A percentile compares a stretch with the other conserved stretches of the same genome.
These are phyloP conservation scores for Drosophila macrospina DNA, from an alignment of 2,888 invertebrate species.

Conservation along the genomic window DNA sequence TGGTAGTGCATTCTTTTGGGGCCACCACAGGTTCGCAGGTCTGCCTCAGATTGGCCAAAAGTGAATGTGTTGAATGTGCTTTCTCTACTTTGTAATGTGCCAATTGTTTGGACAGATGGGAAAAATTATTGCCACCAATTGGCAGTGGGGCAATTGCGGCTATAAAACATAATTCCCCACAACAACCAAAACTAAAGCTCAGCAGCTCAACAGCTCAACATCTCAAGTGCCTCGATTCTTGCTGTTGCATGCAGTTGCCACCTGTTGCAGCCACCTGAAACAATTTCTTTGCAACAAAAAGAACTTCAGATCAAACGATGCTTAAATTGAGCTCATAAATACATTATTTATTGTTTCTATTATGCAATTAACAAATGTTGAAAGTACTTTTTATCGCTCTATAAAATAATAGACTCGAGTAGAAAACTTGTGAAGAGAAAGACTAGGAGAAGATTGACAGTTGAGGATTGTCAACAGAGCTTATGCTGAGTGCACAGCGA, in stretches of 20 bases:
- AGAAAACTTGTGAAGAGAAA: too few species aligned
- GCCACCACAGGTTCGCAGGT: slow-evolving; percentile 24
- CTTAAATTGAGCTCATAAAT: slow-evolving; percentile 16
- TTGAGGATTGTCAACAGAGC: too few species aligned
- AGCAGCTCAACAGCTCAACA: slow-evolving; percentile 9
- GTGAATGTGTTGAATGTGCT: slow-evolving; percentile 76
- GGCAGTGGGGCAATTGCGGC: slow-evolving; percentile 67
- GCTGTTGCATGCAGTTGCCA: slow-evolving; percentile 34
- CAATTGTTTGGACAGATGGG: slow-evolving; percentile 73
- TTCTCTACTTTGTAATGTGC: slow-evolving; percentile 80
- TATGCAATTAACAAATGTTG: not conserved
- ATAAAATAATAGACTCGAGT: too few species aligned
- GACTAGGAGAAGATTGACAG: too few species aligned
- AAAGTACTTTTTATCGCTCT: not conserved
- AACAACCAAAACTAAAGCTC: slow-evolving; percentile 3
- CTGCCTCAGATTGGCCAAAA: slow-evolving; percentile 55
- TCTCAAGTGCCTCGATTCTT: slow-evolving; percentile 14
- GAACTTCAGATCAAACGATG: slow-evolving; percentile 39
- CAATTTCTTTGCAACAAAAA: slow-evolving; percentile 47
- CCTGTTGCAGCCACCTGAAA: slow-evolving; percentile 46
- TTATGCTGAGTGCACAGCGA: too few species aligned
- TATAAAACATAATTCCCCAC: slow-evolving; percentile 62
- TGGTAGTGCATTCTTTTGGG: slow-evolving; percentile 61
- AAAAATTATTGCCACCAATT: slow-evolving; percentile 70
- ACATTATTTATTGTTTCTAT: not conserved